Evolutionary conservation across 1,140 invertebrate genomes (phyloP).

Genomic region (Drosophila tristis): DNA sequence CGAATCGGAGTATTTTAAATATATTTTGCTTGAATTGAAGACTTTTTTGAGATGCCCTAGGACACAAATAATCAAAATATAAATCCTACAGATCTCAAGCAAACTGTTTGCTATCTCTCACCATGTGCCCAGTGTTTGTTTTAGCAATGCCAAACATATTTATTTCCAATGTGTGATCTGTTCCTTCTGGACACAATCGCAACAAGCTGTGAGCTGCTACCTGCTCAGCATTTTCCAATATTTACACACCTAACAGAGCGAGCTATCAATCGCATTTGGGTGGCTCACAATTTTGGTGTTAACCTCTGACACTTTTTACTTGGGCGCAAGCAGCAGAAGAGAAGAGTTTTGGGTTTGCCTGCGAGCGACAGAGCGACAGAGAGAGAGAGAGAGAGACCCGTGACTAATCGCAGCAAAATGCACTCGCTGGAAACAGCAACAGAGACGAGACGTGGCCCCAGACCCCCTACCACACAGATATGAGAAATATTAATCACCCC

Average conservation of each 20-base stretch:
- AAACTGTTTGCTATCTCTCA: too few relatives aligned
- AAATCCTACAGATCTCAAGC: too few relatives aligned
- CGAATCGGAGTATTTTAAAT: too few relatives aligned
- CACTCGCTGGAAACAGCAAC: not conserved
- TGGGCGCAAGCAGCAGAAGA: slow-evolving; percentile 2
- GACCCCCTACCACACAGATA: not conserved
- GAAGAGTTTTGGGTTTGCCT: not conserved
- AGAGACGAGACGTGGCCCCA: not conserved
- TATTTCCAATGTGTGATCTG: slow-evolving; percentile 2
- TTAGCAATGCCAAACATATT: slow-evolving; percentile 9
- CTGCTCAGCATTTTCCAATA: slow-evolving; percentile 18
- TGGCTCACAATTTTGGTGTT: not conserved
- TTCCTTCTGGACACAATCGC: not conserved
- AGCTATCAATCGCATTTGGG: slow-evolving; percentile 4
- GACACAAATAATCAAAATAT: too few relatives aligned
- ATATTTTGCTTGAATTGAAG: too few relatives aligned
- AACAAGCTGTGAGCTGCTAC: slow-evolving; percentile 17
- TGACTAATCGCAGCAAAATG: slow-evolving; percentile 70
- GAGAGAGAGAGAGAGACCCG: slow-evolving; percentile 2
- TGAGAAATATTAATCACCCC: slow-evolving; percentile 46
- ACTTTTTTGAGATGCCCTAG: too few relatives aligned
- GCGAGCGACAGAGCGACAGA: not conserved
- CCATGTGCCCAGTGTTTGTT: not conserved
- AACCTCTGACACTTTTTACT: slow-evolving; percentile 11
- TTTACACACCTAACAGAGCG: slow-evolving; percentile 8